Evolutionary conservation across 2,797 vertebrate genomes (phyloP).

Genomic region (Chromis chromis): DNA sequence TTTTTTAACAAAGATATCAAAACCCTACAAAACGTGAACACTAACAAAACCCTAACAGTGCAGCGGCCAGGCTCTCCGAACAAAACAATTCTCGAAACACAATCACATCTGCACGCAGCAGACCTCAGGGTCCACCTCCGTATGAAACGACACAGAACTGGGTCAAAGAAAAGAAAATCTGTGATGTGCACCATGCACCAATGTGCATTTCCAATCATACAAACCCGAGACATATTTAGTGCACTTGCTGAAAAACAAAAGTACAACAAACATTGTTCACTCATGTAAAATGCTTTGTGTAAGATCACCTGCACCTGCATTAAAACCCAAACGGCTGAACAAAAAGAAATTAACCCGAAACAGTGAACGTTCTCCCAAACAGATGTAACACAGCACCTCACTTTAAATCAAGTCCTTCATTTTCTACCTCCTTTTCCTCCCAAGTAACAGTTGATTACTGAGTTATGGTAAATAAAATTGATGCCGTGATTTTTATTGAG

Average conservation of each 20-base stretch:
- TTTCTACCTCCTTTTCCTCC: constrained; percentile 17
- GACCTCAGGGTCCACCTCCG: constrained; percentile 8
- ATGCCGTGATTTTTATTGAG: constrained; percentile 67
- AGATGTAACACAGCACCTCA: constrained; percentile 12
- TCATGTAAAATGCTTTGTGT: constrained; percentile 45
- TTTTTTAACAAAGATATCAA: constrained; percentile 40
- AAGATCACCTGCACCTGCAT: constrained; percentile 12
- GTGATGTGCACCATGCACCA: constrained; percentile 26
- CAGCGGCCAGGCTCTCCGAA: constrained; percentile 58
- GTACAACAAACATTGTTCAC: constrained; percentile 9
- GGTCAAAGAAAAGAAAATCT: constrained; percentile 26
- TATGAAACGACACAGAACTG: constrained; percentile 12
- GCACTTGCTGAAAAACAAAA: constrained; percentile 26
- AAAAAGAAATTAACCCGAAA: constrained; percentile 5
- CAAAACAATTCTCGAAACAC: constrained; percentile 35
- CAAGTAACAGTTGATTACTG: constrained; percentile 55
- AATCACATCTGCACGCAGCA: constrained; percentile 31
- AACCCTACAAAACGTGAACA: constrained; percentile 59
- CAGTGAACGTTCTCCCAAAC: constrained; percentile 34
- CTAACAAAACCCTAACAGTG: constrained; percentile 59
- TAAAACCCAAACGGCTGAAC: constrained; percentile 35
- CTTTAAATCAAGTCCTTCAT: constrained; percentile 51
- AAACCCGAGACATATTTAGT: constrained; percentile 31
- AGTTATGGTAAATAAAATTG: constrained; percentile 39
- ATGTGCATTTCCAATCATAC: constrained; percentile 31